Conservation (phyloP, 2,888 invertebrate genomes). For the Melinaea marsaeus region DNA sequence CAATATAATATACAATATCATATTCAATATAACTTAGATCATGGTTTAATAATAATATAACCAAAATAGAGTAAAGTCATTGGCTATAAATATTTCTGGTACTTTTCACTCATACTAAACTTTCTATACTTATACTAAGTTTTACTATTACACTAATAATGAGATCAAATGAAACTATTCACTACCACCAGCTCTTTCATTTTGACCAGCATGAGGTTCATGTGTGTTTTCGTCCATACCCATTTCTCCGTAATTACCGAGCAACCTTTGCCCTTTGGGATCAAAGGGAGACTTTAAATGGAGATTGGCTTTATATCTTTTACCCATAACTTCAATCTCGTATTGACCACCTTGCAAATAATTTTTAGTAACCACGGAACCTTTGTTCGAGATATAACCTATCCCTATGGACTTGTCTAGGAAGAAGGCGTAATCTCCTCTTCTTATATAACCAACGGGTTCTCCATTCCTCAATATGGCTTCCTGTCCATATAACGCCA, state of each 20-base stretch:
- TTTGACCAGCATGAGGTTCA: constrained; percentile 69
- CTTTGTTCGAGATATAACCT: constrained; percentile 78
- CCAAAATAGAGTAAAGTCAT: too few relatives aligned
- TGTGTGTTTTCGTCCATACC: constrained; percentile 64
- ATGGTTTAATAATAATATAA: too few relatives aligned
- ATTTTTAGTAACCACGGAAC: constrained; percentile 79
- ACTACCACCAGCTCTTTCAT: constrained; percentile 69
- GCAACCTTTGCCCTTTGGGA: constrained; percentile 84
- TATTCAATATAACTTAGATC: too few relatives aligned
- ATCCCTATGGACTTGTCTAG: constrained; percentile 77
- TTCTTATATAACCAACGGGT: constrained; percentile 87
- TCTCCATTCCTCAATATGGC: constrained; percentile 87
- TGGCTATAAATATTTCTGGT: too few relatives aligned
- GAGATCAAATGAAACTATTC: constrained; percentile 56
- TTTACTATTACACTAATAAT: constrained; percentile 30
- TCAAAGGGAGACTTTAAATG: constrained; percentile 89
- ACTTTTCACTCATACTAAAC: too few relatives aligned
- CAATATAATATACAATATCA: too few relatives aligned
- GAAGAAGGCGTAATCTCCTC: constrained; percentile 86
- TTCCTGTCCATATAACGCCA: constrained; percentile 91
- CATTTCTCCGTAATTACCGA: constrained; percentile 80
- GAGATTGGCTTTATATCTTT: constrained; percentile 82
- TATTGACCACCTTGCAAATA: constrained; percentile 85
- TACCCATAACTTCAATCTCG: constrained; percentile 88
- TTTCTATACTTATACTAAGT: constrained; percentile 5